Conservation (phyloP, 2,797 vertebrate species). For the Platyrinchus mystaceus region DNA sequence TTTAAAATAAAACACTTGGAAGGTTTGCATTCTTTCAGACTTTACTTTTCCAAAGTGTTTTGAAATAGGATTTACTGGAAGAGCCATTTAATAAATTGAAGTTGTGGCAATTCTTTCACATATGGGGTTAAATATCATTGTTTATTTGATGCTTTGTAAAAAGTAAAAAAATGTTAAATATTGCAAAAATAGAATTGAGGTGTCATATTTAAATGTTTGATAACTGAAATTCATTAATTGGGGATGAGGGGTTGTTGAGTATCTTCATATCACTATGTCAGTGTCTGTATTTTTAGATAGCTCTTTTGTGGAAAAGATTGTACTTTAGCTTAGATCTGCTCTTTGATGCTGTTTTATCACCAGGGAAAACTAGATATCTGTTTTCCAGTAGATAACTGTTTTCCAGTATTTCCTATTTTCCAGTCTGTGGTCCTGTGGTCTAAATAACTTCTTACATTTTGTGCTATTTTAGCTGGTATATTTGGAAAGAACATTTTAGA, state of each 20-base stretch:
- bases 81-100: not conserved
- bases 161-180: not conserved
- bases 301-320: not conserved
- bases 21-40: not conserved
- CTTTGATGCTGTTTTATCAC: not conserved
- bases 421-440: not conserved
- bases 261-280: not conserved
- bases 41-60: not conserved
- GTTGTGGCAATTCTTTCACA: not conserved
- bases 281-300: not conserved
- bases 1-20: not conserved
- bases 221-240: not conserved
- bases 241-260: not conserved
- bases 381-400: not conserved
- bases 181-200: not conserved
- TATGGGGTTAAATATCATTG: not conserved
- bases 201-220: not conserved
- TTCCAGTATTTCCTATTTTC: not conserved
- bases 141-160: not conserved
- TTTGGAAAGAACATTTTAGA: slow-evolving; percentile 11
- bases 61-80: not conserved
- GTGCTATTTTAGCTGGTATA: not conserved
- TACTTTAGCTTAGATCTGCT: not conserved
- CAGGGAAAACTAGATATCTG: not conserved
- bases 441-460: not conserved